Conservation (phyloP, 2,888 invertebrate genomes). For the Lepidonotus clava region DNA sequence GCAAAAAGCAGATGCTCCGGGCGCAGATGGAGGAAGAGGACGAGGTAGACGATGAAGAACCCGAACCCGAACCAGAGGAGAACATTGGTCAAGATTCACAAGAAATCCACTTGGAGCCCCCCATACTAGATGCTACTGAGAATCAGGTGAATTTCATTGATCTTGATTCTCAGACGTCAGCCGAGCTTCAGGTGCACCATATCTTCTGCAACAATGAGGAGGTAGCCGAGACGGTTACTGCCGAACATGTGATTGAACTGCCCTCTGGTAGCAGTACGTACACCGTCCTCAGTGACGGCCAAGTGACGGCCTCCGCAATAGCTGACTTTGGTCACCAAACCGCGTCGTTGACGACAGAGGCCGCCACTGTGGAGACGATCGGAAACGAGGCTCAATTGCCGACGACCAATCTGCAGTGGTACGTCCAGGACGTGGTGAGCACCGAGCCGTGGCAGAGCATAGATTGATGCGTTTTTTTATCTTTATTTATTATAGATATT, state of each 20-base stretch:
- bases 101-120: background rate
- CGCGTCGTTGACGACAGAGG: background rate
- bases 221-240: background rate
- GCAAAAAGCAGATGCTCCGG: background rate
- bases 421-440: constrained; percentile 18
- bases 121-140: background rate
- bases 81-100: background rate
- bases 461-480: no score
- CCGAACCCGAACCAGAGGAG: background rate
- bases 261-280: background rate
- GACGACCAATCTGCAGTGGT: constrained; percentile 26
- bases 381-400: background rate
- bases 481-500: no score
- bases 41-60: background rate
- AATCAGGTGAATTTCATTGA: background rate
- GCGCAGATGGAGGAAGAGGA: background rate
- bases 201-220: constrained; percentile 18
- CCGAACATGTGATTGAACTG: background rate
- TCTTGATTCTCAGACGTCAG: background rate
- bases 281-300: background rate
- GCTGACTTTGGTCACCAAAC: constrained; percentile 22
- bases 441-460: constrained; percentile 33
- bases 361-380: background rate
- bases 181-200: constrained; percentile 27
- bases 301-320: background rate